phyloP scores from a whole-genome alignment of 2,797 vertebrate species.

The Glyptemys insculpta region DNA sequence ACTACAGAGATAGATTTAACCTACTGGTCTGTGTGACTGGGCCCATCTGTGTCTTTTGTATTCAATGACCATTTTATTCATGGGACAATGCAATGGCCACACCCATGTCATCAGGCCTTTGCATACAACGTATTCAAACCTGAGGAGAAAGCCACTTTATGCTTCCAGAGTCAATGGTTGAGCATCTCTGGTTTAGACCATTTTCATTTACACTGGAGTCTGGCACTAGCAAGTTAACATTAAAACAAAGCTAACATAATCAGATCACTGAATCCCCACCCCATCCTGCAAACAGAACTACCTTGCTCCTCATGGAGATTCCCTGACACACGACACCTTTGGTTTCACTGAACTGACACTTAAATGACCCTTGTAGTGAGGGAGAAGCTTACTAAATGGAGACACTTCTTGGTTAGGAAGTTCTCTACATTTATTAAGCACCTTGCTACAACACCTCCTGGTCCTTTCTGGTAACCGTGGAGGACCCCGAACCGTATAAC shows the following conservation, averaged over 20 bases:
- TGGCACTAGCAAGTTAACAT: not conserved
- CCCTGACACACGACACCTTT: not conserved
- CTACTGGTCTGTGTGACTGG: not conserved
- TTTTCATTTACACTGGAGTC: not conserved
- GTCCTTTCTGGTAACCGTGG: not conserved
- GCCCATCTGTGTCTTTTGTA: slow-evolving; percentile 20
- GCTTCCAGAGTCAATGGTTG: too few species aligned
- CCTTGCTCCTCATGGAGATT: not conserved
- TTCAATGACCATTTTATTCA: slow-evolving; percentile 22
- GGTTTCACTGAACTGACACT: not conserved
- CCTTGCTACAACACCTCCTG: not conserved
- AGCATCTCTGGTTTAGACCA: not conserved
- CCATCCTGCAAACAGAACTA: not conserved
- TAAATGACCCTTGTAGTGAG: not conserved
- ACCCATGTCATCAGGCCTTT: not conserved
- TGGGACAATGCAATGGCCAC: not conserved
- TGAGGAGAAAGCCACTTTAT: not conserved
- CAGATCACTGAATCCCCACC: not conserved
- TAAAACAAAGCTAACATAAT: not conserved
- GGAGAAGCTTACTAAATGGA: not conserved
- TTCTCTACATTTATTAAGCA: not conserved
- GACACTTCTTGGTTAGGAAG: not conserved
- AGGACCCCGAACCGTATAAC: not conserved
- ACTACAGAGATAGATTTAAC: not conserved
- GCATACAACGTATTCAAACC: accelerated